Conservation (phyloP, 2,113 vertebrate genomes). For the Penelope pileata region DNA sequence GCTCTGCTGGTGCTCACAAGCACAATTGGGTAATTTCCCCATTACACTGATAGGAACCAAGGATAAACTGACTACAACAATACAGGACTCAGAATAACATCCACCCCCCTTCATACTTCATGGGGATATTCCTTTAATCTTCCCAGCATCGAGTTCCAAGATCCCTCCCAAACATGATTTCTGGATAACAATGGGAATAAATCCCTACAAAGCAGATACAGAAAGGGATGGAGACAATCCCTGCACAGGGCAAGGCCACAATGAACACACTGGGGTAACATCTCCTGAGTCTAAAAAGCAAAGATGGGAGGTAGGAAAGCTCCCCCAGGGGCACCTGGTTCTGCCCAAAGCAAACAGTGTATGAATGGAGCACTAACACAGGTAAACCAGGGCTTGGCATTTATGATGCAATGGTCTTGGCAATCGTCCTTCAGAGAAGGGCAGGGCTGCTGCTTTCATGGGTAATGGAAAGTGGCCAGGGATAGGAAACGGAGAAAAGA, state of each 20-base stretch:
- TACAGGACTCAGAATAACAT: background rate
- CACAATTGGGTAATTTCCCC: background rate
- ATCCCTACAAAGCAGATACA: background rate
- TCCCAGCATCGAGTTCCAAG: background rate
- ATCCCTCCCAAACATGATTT: background rate
- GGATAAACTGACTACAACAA: background rate
- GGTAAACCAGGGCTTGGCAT: background rate
- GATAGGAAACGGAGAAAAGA: accelerated
- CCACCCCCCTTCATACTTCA: background rate
- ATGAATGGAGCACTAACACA: background rate
- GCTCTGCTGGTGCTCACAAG: background rate
- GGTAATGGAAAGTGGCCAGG: accelerated
- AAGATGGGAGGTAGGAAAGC: background rate
- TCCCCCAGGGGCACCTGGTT: background rate
- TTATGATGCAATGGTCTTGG: background rate
- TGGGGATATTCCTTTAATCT: background rate
- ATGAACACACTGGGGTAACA: accelerated
- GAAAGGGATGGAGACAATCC: background rate
- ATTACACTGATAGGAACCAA: background rate
- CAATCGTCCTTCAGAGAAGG: background rate
- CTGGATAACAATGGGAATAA: background rate
- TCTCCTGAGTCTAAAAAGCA: background rate
- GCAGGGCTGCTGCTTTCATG: background rate
- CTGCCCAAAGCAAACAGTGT: background rate
- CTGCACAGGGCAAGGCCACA: accelerated